Conservation (phyloP, 2,888 invertebrate species). For the Amphipyra berbera region DNA sequence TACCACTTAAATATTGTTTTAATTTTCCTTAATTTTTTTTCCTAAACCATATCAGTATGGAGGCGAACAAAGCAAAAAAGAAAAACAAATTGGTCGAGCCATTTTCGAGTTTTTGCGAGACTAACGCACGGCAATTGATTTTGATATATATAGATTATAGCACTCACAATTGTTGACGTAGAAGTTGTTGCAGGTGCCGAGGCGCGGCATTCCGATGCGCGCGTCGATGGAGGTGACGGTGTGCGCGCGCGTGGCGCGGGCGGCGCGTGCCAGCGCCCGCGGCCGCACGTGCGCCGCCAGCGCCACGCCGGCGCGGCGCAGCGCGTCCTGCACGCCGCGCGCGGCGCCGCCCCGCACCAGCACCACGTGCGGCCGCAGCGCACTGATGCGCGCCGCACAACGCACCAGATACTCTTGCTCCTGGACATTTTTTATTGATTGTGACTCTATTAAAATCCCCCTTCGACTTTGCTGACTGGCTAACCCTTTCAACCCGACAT, state of each 20-base stretch:
- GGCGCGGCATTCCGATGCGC: slow-evolving; percentile 93
- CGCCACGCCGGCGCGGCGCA: slow-evolving; percentile 92
- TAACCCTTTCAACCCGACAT: too few species aligned
- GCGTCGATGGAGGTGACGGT: slow-evolving; percentile 97
- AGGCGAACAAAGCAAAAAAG: too few species aligned
- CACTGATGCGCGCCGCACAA: slow-evolving; percentile 95
- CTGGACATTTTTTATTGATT: slow-evolving; percentile 70
- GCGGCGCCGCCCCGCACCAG: slow-evolving; percentile 97
- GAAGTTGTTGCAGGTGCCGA: slow-evolving; percentile 96
- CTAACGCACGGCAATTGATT: too few species aligned
- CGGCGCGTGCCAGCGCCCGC: slow-evolving; percentile 86
- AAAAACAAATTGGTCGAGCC: too few species aligned
- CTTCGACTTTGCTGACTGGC: too few species aligned
- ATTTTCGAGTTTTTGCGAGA: too few species aligned
- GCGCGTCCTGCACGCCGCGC: slow-evolving; percentile 95
- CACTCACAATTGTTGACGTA: slow-evolving; percentile 89
- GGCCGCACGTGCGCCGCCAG: slow-evolving; percentile 95
- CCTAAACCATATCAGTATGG: too few species aligned
- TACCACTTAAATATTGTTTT: too few species aligned
- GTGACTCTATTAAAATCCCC: too few species aligned
- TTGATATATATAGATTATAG: too few species aligned
- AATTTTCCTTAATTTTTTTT: too few species aligned
- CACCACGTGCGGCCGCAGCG: slow-evolving; percentile 96
- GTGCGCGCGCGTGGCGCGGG: slow-evolving; percentile 95
- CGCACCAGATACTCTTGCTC: slow-evolving; percentile 96